phyloP scores from a whole-genome alignment of 2,797 vertebrate genomes.

The Lagocephalus sceleratus region DNA sequence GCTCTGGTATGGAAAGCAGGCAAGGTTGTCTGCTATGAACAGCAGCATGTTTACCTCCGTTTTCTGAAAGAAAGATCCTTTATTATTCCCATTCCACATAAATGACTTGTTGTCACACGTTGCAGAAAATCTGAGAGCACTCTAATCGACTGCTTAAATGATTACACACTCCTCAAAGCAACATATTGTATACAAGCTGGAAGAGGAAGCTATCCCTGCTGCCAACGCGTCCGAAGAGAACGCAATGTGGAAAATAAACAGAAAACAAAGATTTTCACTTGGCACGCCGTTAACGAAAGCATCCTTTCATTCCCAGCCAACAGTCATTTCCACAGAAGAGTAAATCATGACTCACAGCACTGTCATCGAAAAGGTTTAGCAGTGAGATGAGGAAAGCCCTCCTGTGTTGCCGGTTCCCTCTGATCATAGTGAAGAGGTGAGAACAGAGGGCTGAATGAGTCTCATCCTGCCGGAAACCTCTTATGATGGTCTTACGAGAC shows the following conservation, averaged over 20 bases:
- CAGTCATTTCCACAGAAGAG: not conserved
- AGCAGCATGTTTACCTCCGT: constrained; percentile 95
- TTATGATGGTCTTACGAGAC: constrained; percentile 80
- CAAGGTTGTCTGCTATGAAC: constrained; percentile 96
- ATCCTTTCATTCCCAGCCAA: not conserved
- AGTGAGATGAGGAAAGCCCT: constrained; percentile 94
- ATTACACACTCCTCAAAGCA: too few relatives aligned
- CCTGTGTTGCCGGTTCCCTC: constrained; percentile 91
- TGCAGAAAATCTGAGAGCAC: too few relatives aligned
- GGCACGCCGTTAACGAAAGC: not conserved
- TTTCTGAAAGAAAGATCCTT: constrained; percentile 74
- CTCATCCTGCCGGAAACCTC: constrained; percentile 92
- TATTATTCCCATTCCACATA: too few relatives aligned
- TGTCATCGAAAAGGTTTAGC: constrained; percentile 97
- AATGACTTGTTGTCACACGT: too few relatives aligned
- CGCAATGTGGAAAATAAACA: constrained; percentile 1
- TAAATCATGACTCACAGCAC: constrained; percentile 80
- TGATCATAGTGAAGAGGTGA: constrained; percentile 93
- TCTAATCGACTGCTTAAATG: too few relatives aligned
- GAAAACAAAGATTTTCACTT: constrained; percentile 18
- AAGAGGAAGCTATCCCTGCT: too few relatives aligned
- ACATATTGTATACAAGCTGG: too few relatives aligned
- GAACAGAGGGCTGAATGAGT: constrained; percentile 85
- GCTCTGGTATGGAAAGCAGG: constrained; percentile 93
- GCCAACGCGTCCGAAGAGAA: too few relatives aligned